Evolutionary conservation across 2,888 invertebrate species (phyloP).

Genomic region (Paralinhomoeus sp.): DNA sequence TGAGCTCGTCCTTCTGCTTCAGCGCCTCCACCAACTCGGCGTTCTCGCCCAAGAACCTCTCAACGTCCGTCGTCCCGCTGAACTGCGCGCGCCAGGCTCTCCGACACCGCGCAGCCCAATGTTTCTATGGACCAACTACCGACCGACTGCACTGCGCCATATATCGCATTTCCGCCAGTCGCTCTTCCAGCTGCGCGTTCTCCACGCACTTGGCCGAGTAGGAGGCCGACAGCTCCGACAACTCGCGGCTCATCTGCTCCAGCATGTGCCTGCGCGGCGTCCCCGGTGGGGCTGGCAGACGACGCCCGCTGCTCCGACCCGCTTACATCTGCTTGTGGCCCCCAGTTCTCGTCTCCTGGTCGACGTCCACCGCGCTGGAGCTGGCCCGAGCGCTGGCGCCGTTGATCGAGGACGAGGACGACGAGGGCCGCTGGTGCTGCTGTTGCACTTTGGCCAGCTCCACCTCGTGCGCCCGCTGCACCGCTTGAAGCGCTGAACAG

Average conservation of each 20-base stretch:
- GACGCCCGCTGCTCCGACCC: too few relatives aligned
- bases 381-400: too few relatives aligned
- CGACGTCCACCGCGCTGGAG: too few relatives aligned
- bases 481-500: conserved; percentile 4
- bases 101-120: too few relatives aligned
- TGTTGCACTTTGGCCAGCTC: conserved; percentile 1
- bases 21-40: not conserved
- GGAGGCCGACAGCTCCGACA: conserved; percentile 4
- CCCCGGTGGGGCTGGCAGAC: too few relatives aligned
- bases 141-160: conserved; percentile 2
- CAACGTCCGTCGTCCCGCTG: not conserved
- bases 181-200: conserved; percentile 5
- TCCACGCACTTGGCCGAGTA: conserved; percentile 7
- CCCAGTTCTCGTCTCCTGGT: too few relatives aligned
- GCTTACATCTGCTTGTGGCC: too few relatives aligned
- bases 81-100: not conserved
- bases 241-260: conserved; percentile 4
- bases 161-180: conserved; percentile 4
- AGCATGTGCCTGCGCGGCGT: conserved; percentile 1
- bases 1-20: not conserved
- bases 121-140: too few relatives aligned
- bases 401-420: too few relatives aligned
- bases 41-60: not conserved
- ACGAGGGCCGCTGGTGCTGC: not conserved
- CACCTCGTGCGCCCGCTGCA: conserved; percentile 4